phyloP scores from a whole-genome alignment of 2,888 invertebrate species.

The Tineola bisselliella region DNA sequence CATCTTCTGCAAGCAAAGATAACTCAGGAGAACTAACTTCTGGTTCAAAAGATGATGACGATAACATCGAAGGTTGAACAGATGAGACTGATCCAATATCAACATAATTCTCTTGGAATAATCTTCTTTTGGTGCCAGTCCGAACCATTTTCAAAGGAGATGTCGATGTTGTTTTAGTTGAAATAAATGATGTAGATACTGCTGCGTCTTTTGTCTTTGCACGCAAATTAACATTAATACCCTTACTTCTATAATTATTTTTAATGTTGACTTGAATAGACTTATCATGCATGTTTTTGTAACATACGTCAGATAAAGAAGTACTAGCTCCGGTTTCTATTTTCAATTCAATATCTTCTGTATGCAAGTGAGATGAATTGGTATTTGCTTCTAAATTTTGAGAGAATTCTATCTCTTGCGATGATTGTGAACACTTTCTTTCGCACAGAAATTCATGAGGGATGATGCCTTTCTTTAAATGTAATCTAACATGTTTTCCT shows the following conservation, averaged over 20 bases:
- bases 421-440: background rate
- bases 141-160: background rate
- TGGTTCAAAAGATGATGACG: background rate
- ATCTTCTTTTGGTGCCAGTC: no score
- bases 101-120: no score
- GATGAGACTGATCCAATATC: background rate
- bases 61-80: background rate
- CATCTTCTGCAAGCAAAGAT: background rate
- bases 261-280: background rate
- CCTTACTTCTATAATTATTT: background rate
- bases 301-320: no score
- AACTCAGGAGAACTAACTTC: background rate
- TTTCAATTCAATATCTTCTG: background rate
- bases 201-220: background rate
- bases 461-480: background rate
- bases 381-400: background rate
- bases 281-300: background rate
- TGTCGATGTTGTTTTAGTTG: background rate
- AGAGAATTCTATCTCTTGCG: background rate
- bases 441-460: background rate
- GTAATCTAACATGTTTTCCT: no score
- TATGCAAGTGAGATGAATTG: background rate
- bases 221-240: background rate
- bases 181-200: background rate
- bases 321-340: no score